Evolutionary conservation across 2,113 vertebrate genomes (phyloP), one percentile per base, ranked within the genome.

Genomic region (Pollimyrus isidori): DNA sequence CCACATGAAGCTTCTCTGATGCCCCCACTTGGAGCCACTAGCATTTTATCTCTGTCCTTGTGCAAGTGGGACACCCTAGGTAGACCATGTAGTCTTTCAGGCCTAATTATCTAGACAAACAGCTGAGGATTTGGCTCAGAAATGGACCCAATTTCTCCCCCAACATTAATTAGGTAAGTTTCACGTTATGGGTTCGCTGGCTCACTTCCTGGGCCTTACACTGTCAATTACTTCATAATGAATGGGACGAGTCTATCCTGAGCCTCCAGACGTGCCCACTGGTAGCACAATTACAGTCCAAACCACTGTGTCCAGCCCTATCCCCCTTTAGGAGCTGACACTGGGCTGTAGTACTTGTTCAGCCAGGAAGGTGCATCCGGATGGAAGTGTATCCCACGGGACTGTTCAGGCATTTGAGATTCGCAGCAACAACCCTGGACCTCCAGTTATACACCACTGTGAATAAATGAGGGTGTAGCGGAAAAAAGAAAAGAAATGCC

Each of bases 71-170:
- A 42, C n/a, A 65, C 80, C 26, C 17, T 65, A 10, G 19, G 45
- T 5, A 23, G 56, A 49, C 50, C 83, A 26, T 69, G 84, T n/a
- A n/a, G 46, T 49, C 30, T 23, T 52, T 69, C 46, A 39, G 26
- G 19, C 45, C 53, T 62, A 65, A 85, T 86, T 49, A 89, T 86
- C 58, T 62, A 45, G 48, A 50, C 83, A 86, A 39, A 89, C 56
- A 48, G 19, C 13, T 4, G 42, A 11, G 3, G 21, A 86, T 49
- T 46, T 23, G 49, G 52, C 42, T 26, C 7, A 42, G 45, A 13
- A 85, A n/a, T n/a, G 26, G 23, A 23, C 13, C n/a, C 17, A 50
- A 52, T 85, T 23, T 86, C 56, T 73, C 30, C 56, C 45, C 4
- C 15, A n/a, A 35, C n/a, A 19, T 73, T 89, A 85, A 69, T 49